Evolutionary conservation across 2,888 invertebrate species (phyloP).

Genomic region (Rhagonycha lutea): DNA sequence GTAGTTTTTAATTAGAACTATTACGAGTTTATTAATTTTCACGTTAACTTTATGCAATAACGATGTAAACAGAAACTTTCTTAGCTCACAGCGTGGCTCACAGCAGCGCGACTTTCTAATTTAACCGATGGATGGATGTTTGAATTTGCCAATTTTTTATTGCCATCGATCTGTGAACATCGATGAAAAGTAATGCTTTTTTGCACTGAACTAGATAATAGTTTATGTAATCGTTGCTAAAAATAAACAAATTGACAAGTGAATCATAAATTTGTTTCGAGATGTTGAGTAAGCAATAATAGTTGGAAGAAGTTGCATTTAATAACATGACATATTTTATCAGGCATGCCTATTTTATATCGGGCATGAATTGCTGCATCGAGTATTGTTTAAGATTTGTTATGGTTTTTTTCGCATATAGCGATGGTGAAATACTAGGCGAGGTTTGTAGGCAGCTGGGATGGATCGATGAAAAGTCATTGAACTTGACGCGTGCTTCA

Average conservation of each 20-base stretch:
- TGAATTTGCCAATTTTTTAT: constrained; percentile 4
- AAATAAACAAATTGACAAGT: neutral
- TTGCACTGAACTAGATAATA: neutral
- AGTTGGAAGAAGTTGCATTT: neutral
- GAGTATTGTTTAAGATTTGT: constrained; percentile 28
- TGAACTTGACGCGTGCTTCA: constrained; percentile 43
- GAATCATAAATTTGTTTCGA: neutral
- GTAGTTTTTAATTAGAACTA: neutral
- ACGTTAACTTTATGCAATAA: neutral
- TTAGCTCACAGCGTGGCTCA: neutral
- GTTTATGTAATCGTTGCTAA: neutral
- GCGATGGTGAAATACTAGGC: constrained; percentile 38
- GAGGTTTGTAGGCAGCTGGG: constrained; percentile 44
- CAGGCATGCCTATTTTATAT: neutral
- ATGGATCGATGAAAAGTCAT: constrained; percentile 43
- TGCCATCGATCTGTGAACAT: neutral
- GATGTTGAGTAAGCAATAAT: neutral
- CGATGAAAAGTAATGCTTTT: neutral
- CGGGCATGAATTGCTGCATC: neutral
- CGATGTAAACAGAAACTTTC: constrained; percentile 5
- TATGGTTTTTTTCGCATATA: constrained; percentile 26
- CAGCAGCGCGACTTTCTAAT: constrained; percentile 12
- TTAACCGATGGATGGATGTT: constrained; percentile 2
- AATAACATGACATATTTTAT: neutral
- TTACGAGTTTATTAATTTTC: neutral